Evolutionary conservation across 2,888 invertebrate species (phyloP).

Genomic region (Apamea epomidion): DNA sequence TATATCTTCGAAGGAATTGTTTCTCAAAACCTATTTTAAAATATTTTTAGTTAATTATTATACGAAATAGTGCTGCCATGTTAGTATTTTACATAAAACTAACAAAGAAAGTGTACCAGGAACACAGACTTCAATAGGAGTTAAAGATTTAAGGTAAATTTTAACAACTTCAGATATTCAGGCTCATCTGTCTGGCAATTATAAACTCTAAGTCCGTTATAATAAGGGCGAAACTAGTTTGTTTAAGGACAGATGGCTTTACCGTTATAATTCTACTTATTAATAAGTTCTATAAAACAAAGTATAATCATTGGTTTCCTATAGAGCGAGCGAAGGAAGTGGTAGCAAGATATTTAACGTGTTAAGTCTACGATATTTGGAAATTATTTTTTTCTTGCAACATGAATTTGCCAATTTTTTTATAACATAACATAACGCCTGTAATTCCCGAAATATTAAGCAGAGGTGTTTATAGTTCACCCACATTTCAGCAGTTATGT

Average conservation of each 20-base stretch:
- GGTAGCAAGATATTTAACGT: slow-evolving; percentile 16
- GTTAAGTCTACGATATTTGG: not conserved
- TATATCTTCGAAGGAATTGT: not conserved
- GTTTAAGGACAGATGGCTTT: slow-evolving; percentile 34
- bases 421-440: not conserved
- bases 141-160: slow-evolving; percentile 31
- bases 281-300: slow-evolving; percentile 29
- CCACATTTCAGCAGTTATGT: too few species aligned
- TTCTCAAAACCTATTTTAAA: not conserved
- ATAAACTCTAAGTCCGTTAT: slow-evolving; percentile 41
- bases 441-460: not conserved
- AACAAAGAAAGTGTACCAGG: slow-evolving; percentile 49
- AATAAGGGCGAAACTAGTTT: slow-evolving; percentile 44
- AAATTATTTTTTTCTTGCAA: not conserved
- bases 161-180: slow-evolving; percentile 43
- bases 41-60: not conserved
- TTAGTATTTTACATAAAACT: not conserved
- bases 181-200: slow-evolving; percentile 35
- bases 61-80: slow-evolving; percentile 1
- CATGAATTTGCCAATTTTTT: not conserved
- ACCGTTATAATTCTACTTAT: slow-evolving; percentile 23
- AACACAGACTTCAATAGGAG: slow-evolving; percentile 52
- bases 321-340: slow-evolving; percentile 47
- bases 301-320: slow-evolving; percentile 43
- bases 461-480: not conserved